These are phyloP conservation scores for Hirundo rustica DNA, from an alignment of 2,797 vertebrate genomes.

Conservation along the genomic window DNA sequence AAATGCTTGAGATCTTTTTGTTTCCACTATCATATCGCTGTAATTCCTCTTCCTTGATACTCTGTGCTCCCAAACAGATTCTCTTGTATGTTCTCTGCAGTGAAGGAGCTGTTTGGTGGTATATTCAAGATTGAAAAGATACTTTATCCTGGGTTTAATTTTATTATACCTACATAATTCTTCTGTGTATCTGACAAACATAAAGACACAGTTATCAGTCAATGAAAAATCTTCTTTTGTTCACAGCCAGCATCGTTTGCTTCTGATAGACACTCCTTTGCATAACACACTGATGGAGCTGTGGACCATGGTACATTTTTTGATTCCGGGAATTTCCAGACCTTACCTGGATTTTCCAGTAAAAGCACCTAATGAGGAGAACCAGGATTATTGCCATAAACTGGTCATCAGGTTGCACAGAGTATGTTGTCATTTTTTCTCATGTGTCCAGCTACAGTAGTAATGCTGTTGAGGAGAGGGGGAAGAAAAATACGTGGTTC, in stretches of 20 bases:
- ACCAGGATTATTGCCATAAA: constrained; percentile 94
- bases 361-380: constrained; percentile 89
- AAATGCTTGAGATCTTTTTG: neutral
- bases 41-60: neutral
- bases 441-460: neutral
- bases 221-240: neutral
- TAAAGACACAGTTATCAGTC: neutral
- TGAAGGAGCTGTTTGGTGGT: neutral
- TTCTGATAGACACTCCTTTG: constrained; percentile 88
- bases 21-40: fast-evolving
- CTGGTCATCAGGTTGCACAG: constrained; percentile 91
- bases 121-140: neutral
- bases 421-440: constrained; percentile 72
- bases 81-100: neutral
- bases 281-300: constrained; percentile 91
- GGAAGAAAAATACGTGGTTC: neutral
- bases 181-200: neutral
- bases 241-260: constrained; percentile 87
- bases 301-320: constrained; percentile 93
- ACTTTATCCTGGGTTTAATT: neutral
- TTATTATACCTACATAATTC: neutral
- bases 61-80: neutral
- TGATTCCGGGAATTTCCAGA: constrained; percentile 89
- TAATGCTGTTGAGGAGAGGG: neutral
- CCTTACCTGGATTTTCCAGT: constrained; percentile 89